Base-by-base conservation (phyloP, 2,888 invertebrate species). In the Nymphalis polychloros region DNA sequence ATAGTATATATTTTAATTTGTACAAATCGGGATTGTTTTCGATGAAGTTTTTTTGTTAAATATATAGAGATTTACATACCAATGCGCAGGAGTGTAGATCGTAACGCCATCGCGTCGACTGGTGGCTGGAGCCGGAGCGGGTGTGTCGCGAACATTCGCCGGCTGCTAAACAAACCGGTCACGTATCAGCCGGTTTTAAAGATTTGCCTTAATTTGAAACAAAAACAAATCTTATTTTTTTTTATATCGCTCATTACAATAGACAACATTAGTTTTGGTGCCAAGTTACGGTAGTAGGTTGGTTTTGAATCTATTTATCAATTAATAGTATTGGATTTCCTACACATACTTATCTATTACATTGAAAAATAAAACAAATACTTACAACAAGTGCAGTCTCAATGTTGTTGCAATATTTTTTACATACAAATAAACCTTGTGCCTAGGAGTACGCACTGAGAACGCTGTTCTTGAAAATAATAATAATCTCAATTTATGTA, bases 41-140 rank as follows among this genome's bases (percentile, higher is more conserved):
- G 1, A 50, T 13, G 16, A 20, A 23, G 35, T 41, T 1, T 20
- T 17, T 48, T 10, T n/a, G n/a, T 31, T 19, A 52, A n/a, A 16
- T 41, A 41, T 41, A 46, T 17, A 31, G 2, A 52, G 2, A 48
- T 61, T 19, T 19, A 78, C 79, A 83, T 81, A 92, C 92, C 86
- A 79, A 81, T 86, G 87, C 91, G 89, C 85, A 91, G 86, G 85
- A 91, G 90, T 85, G 84, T 85, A 71, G 89, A 82, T 77, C 89
- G 87, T 74, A 88, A 81, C 77, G 91, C 89, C 92, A 92, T 92
- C 68, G 81, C 85, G 88, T 73, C 78, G 86, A 91, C 88, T 90
- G 55, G 55, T n/a, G 27, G 89, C 82, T 81, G 84, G 79, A 82
- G 73, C 69, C 75, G 73, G 75, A 82, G 73, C 69, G 75, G 73